Conservation (phyloP, 2,888 invertebrate species). For the Netelia virgata region DNA sequence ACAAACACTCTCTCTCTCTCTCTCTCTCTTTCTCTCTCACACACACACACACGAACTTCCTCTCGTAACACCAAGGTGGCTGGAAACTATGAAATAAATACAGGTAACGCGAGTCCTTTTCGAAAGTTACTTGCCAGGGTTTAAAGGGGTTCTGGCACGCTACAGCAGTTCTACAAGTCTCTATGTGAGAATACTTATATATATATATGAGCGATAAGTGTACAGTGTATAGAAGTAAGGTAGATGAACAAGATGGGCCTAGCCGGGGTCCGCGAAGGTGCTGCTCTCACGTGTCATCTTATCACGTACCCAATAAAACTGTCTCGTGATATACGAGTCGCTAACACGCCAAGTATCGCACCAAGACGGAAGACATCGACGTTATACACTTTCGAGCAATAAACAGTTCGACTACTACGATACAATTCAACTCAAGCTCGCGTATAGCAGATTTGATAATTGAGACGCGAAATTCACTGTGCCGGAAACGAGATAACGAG, state of each 20-base stretch:
- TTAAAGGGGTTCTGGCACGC: constrained; percentile 47
- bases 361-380: constrained; percentile 22
- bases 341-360: constrained; percentile 40
- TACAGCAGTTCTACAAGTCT: not conserved
- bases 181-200: not conserved
- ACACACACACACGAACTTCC: too few relatives aligned
- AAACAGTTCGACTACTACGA: not conserved
- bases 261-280: constrained; percentile 43
- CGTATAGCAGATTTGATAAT: not conserved
- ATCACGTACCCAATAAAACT: constrained; percentile 60
- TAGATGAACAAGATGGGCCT: constrained; percentile 17
- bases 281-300: constrained; percentile 56
- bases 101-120: constrained; percentile 54
- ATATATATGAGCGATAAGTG: not conserved
- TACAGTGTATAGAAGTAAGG: not conserved
- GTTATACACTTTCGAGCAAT: constrained; percentile 35
- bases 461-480: not conserved
- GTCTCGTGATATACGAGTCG: constrained; percentile 43
- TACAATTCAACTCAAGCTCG: constrained; percentile 1
- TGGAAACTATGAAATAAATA: constrained; percentile 23
- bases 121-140: constrained; percentile 44
- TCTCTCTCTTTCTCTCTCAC: not conserved
- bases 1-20: too few relatives aligned
- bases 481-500: not conserved
- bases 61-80: not conserved